Base-by-base conservation (phyloP, 2,888 invertebrate species). In the Chymomyza fuscimana region DNA sequence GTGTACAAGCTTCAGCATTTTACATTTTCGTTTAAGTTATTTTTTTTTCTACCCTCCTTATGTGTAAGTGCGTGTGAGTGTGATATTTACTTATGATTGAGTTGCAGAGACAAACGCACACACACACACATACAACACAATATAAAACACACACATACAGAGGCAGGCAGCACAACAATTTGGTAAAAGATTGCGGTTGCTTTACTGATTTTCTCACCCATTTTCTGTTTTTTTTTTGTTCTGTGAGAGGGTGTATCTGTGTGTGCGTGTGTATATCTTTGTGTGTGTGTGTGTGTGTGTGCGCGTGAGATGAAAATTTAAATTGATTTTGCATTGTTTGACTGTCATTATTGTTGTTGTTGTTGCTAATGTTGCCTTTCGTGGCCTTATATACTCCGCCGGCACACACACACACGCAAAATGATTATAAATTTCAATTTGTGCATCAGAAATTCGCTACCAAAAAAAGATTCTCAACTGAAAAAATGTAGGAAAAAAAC, bases 301-400 rank as follows among this genome's bases (percentile, higher is more conserved):
- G 63, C 46, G 50, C 46, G 69, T 50, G 76, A 85, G 86, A 85
- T 87, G 87, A 84, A 85, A 88, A 88, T 89, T 89, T 86, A 87
- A 89, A 90, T 88, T 88, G 89, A 89, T 89, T 88, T 83, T 86
- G 78, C 89, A 86, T 80, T 89, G 86, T 83, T 85, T 80, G 83
- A 83, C 72, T 80, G 80, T 75, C 83, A 77, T 87, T 65, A 61
- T 50, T 60, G 29, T 67, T 65, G 63, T 50, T 60, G 29, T 67
- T 63, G 52, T 79, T 78, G 76, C 65, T 67, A 63, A 67, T 66
- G 73, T 71, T 83, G 72, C 65, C 51, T 67, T 19, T 63, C 36
- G 29, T 58, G 29, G 58, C 60, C 36, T n/a, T 19, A 60, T 60
- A 60, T 32, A 32, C 60, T 9, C 16, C 12, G 36, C n/a, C 29